A percentile compares a stretch with the other conserved stretches of the same genome.
Conservation (phyloP, 2,113 vertebrate species). For the Mastomys coucha region DNA sequence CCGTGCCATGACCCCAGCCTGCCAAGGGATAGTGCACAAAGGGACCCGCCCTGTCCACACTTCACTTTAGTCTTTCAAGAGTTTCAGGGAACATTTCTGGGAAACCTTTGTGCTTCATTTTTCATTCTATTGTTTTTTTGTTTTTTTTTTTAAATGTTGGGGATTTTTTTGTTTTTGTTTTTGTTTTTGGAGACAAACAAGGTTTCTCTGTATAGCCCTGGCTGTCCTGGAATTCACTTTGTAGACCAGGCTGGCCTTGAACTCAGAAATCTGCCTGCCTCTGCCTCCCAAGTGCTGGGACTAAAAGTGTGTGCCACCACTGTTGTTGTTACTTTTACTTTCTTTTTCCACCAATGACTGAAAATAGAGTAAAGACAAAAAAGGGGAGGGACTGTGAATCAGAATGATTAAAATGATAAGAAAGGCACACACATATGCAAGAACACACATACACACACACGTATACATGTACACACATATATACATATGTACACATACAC, state of each 20-base stretch:
- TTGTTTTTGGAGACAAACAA: too few species aligned
- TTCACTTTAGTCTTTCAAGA: not conserved
- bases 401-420: not conserved
- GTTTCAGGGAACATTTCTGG: slow-evolving; percentile 8
- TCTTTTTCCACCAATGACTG: not conserved
- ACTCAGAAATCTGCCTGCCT: too few species aligned
- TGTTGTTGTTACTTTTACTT: not conserved
- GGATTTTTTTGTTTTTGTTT: too few species aligned
- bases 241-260: too few species aligned
- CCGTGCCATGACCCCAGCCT: not conserved
- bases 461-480: rapidly evolving
- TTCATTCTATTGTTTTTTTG: not conserved
- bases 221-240: too few species aligned
- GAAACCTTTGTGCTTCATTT: not conserved
- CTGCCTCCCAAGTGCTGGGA: too few species aligned
- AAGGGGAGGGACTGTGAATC: not conserved
- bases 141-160: too few species aligned
- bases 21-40: not conserved
- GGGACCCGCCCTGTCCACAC: not conserved
- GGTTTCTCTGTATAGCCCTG: too few species aligned
- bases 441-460: too few species aligned
- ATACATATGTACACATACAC: not conserved
- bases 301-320: too few species aligned
- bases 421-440: not conserved
- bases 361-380: not conserved